Percentiles rank a stretch among this genome's conserved stretches.
These are phyloP conservation scores for Odontocolon sp. DNA, from an alignment of 2,888 invertebrate genomes.

Conservation along the genomic window DNA sequence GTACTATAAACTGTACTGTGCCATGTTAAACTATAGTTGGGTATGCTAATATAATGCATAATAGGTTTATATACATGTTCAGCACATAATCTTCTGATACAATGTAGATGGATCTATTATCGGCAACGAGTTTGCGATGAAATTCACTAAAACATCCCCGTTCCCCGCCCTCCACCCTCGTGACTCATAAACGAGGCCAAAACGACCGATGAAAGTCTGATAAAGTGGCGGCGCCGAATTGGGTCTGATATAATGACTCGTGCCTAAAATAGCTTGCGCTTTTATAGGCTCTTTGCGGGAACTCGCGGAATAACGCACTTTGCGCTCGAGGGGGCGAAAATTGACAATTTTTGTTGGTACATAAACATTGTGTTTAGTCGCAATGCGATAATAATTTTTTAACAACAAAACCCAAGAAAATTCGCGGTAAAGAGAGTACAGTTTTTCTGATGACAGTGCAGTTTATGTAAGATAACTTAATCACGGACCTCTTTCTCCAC, in stretches of 20 bases:
- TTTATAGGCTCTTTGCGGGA: slow-evolving; percentile 8
- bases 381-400: too few species aligned
- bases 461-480: too few species aligned
- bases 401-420: too few species aligned
- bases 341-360: too few species aligned
- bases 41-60: not conserved
- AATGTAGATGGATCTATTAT: slow-evolving; percentile 15
- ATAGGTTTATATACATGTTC: not conserved
- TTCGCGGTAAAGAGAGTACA: too few species aligned
- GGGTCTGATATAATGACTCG: slow-evolving; percentile 27
- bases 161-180: not conserved
- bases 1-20: not conserved
- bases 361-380: too few species aligned
- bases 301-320: too few species aligned
- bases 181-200: slow-evolving; percentile 8
- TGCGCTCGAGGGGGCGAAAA: too few species aligned
- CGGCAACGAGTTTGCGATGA: not conserved
- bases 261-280: slow-evolving; percentile 31
- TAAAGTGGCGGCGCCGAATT: slow-evolving; percentile 17
- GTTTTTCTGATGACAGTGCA: too few species aligned
- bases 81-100: not conserved
- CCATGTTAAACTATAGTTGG: not conserved
- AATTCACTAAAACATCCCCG: slow-evolving; percentile 15
- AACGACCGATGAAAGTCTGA: slow-evolving; percentile 36
- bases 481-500: too few species aligned